A percentile compares a stretch with the other conserved stretches of the same genome.
These are phyloP conservation scores for Amiota mariae DNA, from an alignment of 2,888 invertebrate species.

Conservation along the genomic window DNA sequence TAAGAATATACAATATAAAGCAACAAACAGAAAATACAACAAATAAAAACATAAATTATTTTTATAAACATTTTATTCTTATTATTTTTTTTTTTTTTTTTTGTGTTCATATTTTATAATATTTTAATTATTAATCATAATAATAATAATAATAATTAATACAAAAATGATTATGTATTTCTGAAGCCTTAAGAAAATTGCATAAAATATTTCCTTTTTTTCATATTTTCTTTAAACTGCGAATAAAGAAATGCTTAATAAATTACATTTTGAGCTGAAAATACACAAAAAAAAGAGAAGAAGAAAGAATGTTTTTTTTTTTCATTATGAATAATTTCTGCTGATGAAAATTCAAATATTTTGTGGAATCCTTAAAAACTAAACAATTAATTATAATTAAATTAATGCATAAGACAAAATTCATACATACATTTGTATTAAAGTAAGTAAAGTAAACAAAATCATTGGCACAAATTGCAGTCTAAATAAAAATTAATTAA, in stretches of 20 bases:
- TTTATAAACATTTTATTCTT: slow-evolving; percentile 22
- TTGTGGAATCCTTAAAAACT: slow-evolving; percentile 15
- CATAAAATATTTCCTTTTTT: neutral
- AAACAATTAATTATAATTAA: too few relatives aligned
- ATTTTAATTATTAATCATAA: too few relatives aligned
- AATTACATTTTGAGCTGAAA: slow-evolving; percentile 69
- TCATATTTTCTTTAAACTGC: too few relatives aligned
- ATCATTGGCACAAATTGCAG: slow-evolving; percentile 73
- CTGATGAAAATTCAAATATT: slow-evolving; percentile 41
- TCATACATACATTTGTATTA: slow-evolving; percentile 16
- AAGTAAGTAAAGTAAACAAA: slow-evolving; percentile 51
- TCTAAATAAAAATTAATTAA: slow-evolving; percentile 58
- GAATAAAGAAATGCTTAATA: slow-evolving; percentile 46
- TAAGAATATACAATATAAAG: neutral
- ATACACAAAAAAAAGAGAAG: slow-evolving; percentile 52
- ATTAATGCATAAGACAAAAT: neutral
- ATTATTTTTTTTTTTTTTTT: too few relatives aligned
- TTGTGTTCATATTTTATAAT: neutral
- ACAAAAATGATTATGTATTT: slow-evolving; percentile 33
- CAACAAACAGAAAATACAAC: neutral
- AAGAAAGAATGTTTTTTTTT: slow-evolving; percentile 56
- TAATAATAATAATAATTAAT: too few relatives aligned
- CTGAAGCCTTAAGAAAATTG: slow-evolving; percentile 42
- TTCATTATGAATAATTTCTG: slow-evolving; percentile 10
- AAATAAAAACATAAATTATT: slow-evolving; percentile 16